Evolutionary conservation across 2,797 vertebrate genomes (phyloP).

Genomic region (Picus viridis): DNA sequence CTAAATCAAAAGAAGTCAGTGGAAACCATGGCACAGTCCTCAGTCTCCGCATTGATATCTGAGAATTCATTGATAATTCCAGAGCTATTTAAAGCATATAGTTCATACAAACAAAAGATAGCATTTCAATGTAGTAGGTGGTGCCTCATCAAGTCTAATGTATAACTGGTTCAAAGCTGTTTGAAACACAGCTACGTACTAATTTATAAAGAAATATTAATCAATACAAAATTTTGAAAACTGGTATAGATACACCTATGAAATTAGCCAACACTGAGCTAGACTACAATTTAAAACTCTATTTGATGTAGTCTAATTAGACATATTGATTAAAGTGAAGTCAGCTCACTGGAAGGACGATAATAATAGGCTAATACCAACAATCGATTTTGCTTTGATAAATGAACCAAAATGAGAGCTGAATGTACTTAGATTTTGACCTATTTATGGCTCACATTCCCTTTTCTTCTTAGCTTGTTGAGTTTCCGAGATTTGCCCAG

Average conservation of each 20-base stretch:
- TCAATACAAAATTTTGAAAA: background rate
- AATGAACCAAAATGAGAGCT: constrained; percentile 31
- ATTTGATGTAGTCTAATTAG: constrained; percentile 67
- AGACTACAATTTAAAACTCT: constrained; percentile 22
- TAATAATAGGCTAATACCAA: constrained; percentile 71
- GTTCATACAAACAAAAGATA: background rate
- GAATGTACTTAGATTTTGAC: constrained; percentile 38
- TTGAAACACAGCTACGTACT: background rate
- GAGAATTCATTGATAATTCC: constrained; percentile 5
- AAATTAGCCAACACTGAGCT: background rate
- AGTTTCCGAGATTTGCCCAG: background rate
- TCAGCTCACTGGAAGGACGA: constrained; percentile 50
- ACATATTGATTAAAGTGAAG: constrained; percentile 69
- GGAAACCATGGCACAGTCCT: background rate
- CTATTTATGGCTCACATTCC: constrained; percentile 1
- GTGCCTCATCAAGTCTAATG: background rate
- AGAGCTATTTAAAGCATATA: background rate
- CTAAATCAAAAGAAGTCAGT: background rate
- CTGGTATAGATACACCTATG: background rate
- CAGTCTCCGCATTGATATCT: background rate
- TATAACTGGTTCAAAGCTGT: background rate
- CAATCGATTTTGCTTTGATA: constrained; percentile 61
- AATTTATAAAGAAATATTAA: background rate
- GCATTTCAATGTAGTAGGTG: background rate
- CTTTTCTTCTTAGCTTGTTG: background rate